Conservation (phyloP, 2,113 vertebrate genomes). For the Paradoxurus hermaphroditus region DNA sequence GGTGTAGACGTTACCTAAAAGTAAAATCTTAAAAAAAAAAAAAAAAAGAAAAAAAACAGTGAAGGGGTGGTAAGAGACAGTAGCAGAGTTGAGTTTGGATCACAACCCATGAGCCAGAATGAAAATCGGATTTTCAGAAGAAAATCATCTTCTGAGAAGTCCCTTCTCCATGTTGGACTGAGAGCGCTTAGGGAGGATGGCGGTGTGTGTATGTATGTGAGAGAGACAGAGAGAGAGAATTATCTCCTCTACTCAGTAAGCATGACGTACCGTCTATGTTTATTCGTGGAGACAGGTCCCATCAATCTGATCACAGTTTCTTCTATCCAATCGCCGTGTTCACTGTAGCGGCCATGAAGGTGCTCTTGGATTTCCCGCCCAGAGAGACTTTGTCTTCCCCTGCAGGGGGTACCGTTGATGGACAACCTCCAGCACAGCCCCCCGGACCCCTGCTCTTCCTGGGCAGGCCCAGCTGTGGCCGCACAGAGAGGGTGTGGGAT, state of each 20-base stretch:
- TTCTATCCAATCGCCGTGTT: not conserved
- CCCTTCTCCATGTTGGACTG: not conserved
- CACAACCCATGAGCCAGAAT: not conserved
- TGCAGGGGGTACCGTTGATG: not conserved
- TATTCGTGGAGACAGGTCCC: not conserved
- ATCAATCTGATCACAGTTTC: not conserved
- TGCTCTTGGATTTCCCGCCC: not conserved
- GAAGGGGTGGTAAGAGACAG: not conserved
- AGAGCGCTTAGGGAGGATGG: not conserved
- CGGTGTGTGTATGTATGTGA: not conserved
- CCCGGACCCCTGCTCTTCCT: not conserved
- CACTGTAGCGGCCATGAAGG: not conserved
- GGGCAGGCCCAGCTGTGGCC: not conserved
- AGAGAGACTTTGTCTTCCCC: not conserved
- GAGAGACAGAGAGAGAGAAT: not conserved
- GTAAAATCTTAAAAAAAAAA: not conserved
- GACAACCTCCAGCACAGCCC: not conserved
- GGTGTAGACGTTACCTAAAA: not conserved
- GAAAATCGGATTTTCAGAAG: not conserved
- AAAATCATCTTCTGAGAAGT: not conserved
- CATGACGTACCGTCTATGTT: not conserved
- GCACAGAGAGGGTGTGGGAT: accelerated
- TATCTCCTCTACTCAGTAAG: not conserved
- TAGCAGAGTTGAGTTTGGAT: not conserved
- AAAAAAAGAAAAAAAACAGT: no score